These are phyloP conservation scores for Tichodroma muraria DNA, from an alignment of 2,113 vertebrate species.

Conservation along the genomic window DNA sequence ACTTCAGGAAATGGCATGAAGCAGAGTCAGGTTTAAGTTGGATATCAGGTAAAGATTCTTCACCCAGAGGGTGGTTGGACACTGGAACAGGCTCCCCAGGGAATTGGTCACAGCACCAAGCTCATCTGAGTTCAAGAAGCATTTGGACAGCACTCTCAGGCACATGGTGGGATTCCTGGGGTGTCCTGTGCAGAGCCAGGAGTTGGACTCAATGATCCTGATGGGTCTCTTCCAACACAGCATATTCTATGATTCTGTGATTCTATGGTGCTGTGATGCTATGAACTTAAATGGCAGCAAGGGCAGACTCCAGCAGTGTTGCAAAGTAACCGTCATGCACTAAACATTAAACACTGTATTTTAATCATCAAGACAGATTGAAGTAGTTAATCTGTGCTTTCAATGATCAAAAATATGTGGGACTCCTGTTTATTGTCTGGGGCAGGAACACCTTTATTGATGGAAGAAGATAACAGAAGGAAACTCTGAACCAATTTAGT, in stretches of 20 bases:
- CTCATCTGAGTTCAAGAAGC: background rate
- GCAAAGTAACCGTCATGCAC: background rate
- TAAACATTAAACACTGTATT: background rate
- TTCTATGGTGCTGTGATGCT: background rate
- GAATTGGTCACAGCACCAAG: background rate
- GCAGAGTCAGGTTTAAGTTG: background rate
- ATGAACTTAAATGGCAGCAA: background rate
- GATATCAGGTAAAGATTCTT: background rate
- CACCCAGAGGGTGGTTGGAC: accelerated
- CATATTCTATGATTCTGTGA: background rate
- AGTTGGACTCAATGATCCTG: background rate
- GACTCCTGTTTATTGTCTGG: background rate
- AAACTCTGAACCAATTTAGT: background rate
- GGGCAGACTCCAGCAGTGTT: background rate
- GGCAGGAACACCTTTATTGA: background rate
- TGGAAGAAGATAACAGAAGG: background rate
- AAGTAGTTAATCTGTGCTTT: background rate
- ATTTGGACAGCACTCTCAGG: background rate
- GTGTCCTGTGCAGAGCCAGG: background rate
- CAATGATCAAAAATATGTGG: background rate
- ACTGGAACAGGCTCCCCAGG: background rate
- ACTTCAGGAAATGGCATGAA: background rate
- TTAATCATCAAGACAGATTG: background rate
- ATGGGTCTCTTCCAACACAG: background rate
- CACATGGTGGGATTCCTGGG: background rate